Conservation (phyloP, 2,888 invertebrate species). For the Pandemis cinnamomeana region DNA sequence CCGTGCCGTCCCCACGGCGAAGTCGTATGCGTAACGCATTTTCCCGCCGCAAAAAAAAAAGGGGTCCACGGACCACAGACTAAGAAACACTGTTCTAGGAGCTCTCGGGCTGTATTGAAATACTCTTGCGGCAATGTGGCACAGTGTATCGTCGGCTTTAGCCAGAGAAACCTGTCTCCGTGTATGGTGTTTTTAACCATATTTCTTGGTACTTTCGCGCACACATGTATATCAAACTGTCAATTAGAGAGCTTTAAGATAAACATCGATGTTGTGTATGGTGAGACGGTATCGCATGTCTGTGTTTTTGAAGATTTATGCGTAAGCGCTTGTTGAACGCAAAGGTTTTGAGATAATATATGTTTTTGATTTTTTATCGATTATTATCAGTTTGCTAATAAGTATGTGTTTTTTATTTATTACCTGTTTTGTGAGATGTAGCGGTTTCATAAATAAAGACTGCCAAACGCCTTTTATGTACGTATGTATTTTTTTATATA, state of each 20-base stretch:
- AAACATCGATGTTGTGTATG: slow-evolving; percentile 31
- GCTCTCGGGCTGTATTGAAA: background rate
- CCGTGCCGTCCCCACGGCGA: too few relatives aligned
- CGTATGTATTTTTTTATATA: too few relatives aligned
- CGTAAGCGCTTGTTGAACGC: slow-evolving; percentile 3
- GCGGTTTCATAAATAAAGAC: too few relatives aligned
- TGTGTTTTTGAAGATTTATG: slow-evolving; percentile 18
- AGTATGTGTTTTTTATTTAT: too few relatives aligned
- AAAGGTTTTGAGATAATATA: background rate
- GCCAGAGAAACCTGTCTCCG: slow-evolving; percentile 20
- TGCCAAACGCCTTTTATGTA: too few relatives aligned
- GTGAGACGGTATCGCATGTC: slow-evolving; percentile 28
- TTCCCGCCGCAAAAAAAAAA: too few relatives aligned
- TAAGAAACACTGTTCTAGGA: too few relatives aligned
- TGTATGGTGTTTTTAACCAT: slow-evolving; percentile 37
- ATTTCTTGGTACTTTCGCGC: slow-evolving; percentile 31
- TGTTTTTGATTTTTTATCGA: background rate
- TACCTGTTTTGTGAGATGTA: too few relatives aligned
- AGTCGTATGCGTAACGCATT: too few relatives aligned
- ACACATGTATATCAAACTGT: slow-evolving; percentile 39
- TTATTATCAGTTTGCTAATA: background rate
- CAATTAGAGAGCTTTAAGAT: slow-evolving; percentile 31
- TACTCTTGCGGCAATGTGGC: background rate
- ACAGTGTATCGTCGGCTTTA: background rate
- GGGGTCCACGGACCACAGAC: too few relatives aligned